A percentile compares a stretch with the other conserved stretches of the same genome.
Conservation (phyloP, 1,140 invertebrate species). For the Yoshiicerus persimilis region DNA sequence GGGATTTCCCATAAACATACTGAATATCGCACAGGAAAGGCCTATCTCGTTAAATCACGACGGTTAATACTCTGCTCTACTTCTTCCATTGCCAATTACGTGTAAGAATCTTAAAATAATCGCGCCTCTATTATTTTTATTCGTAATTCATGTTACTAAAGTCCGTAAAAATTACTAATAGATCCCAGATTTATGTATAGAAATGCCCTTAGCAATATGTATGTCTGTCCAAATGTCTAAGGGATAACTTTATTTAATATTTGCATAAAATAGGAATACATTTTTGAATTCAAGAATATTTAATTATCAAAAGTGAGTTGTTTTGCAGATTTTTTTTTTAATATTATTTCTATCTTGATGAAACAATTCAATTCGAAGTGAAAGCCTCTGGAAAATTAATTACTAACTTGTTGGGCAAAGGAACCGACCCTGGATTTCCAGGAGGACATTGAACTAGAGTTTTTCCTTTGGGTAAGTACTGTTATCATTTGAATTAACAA, state of each 20-base stretch:
- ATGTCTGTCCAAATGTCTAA: too few relatives aligned
- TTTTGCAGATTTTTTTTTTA: constrained; percentile 38
- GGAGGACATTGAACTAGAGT: constrained; percentile 26
- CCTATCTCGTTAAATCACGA: constrained; percentile 16
- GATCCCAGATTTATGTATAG: too few relatives aligned
- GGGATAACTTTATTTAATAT: too few relatives aligned
- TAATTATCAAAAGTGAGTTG: too few relatives aligned
- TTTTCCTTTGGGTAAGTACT: not conserved
- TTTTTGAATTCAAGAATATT: too few relatives aligned
- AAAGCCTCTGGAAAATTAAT: constrained; percentile 38
- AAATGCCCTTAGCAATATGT: too few relatives aligned
- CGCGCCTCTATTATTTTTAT: not conserved
- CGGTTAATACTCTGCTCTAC: constrained; percentile 40
- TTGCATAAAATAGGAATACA: too few relatives aligned
- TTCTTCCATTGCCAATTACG: constrained; percentile 46
- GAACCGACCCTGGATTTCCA: not conserved
- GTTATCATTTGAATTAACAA: too few relatives aligned
- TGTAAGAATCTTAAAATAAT: constrained; percentile 19
- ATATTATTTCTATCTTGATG: constrained; percentile 42
- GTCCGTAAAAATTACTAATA: too few relatives aligned
- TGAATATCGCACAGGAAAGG: constrained; percentile 46
- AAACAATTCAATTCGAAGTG: constrained; percentile 37
- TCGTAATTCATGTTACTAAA: too few relatives aligned
- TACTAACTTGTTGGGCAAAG: constrained; percentile 16
- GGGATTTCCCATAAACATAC: constrained; percentile 46